These are phyloP conservation scores for Turdus rufiventris DNA, from an alignment of 2,113 vertebrate species.

Conservation along the genomic window DNA sequence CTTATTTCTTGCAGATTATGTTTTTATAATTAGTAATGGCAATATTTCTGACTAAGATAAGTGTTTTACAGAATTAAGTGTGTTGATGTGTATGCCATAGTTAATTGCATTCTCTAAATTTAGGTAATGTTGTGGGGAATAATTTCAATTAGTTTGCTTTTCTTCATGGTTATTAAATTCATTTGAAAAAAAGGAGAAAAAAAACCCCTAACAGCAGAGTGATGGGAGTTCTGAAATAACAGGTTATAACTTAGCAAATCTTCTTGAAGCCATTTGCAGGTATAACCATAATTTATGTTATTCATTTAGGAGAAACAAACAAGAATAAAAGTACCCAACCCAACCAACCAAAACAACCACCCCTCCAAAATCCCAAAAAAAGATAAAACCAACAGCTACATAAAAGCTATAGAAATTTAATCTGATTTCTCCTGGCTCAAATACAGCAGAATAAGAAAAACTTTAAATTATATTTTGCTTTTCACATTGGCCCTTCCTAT, in stretches of 20 bases:
- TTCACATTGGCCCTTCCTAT: neutral
- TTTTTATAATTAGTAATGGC: constrained; percentile 8
- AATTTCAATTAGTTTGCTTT: constrained; percentile 25
- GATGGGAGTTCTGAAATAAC: neutral
- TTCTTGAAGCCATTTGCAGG: neutral
- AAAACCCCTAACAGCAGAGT: neutral
- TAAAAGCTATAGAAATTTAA: neutral
- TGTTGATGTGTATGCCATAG: neutral
- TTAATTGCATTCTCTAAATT: constrained; percentile 51
- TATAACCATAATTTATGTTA: neutral
- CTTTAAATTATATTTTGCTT: neutral
- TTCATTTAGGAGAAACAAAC: neutral
- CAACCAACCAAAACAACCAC: neutral
- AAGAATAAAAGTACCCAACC: neutral
- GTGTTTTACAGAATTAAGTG: neutral
- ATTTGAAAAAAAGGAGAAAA: neutral
- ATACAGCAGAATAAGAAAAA: neutral
- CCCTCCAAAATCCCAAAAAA: fast-evolving
- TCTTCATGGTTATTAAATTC: constrained; percentile 1
- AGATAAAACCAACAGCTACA: fast-evolving
- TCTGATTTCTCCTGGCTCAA: neutral
- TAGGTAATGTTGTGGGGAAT: constrained; percentile 20
- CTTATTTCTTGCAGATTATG: constrained; percentile 18
- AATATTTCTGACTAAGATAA: constrained; percentile 20
- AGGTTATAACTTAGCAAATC: neutral